Percentiles rank a stretch among this genome's conserved stretches.
Evolutionary conservation across 2,797 vertebrate genomes (phyloP).

Genomic region (Cynodonichthys magdalenae): DNA sequence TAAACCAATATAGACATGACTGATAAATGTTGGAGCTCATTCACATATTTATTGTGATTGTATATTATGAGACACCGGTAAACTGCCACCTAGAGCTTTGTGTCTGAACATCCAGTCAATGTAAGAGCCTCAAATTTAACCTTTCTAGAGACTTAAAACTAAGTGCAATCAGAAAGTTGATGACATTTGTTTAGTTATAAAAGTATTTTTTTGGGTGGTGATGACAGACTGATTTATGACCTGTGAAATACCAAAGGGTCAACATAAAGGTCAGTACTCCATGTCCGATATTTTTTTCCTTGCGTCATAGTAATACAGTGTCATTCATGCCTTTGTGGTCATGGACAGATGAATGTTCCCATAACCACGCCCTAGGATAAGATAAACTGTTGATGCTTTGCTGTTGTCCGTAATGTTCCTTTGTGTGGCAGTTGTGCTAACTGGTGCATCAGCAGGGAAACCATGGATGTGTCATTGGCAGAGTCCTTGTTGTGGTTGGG

Average conservation of each 20-base stretch:
- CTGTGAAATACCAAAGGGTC: constrained; percentile 47
- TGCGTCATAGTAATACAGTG: constrained; percentile 59
- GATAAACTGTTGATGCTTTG: constrained; percentile 69
- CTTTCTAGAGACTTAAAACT: background rate
- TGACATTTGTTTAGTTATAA: background rate
- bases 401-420: constrained; percentile 73
- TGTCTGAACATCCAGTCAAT: background rate
- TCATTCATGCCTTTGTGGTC: constrained; percentile 65
- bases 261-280: constrained; percentile 45
- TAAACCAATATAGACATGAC: background rate
- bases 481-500: constrained; percentile 72
- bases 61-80: background rate
- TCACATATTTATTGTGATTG: background rate
- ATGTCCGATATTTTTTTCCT: constrained; percentile 68
- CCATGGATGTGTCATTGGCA: constrained; percentile 62
- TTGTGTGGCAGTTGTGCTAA: constrained; percentile 71
- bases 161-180: background rate
- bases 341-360: constrained; percentile 54
- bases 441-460: constrained; percentile 62
- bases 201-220: background rate
- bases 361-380: constrained; percentile 63
- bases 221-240: constrained; percentile 19
- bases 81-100: background rate
- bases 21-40: background rate
- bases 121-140: background rate